Percentiles rank a stretch among this genome's conserved stretches.
Evolutionary conservation across 1,140 invertebrate genomes (phyloP).

Genomic region (Drosophila mauritiana): DNA sequence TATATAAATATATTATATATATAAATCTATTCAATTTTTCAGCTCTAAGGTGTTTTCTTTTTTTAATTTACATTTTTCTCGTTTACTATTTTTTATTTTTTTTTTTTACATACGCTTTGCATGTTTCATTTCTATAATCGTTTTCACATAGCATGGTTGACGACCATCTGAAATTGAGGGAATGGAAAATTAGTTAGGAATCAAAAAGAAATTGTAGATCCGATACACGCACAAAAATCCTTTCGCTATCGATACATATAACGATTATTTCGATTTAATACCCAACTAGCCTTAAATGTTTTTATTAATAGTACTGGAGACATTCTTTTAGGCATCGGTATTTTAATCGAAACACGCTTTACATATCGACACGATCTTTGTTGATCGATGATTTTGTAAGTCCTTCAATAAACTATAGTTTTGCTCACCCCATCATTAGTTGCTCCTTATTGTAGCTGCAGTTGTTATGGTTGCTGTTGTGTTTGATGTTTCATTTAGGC

Average conservation of each 20-base stretch:
- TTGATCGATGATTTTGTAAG: neutral
- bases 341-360: too few species aligned
- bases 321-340: too few species aligned
- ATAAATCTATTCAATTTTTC: constrained; percentile 71
- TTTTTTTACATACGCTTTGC: constrained; percentile 40
- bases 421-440: constrained; percentile 64
- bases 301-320: too few species aligned
- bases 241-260: neutral
- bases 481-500: constrained; percentile 40
- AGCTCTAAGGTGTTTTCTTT: constrained; percentile 68
- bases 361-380: neutral
- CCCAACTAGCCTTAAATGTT: too few species aligned
- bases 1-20: constrained; percentile 65
- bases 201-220: neutral
- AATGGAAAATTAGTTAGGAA: constrained; percentile 4
- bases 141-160: constrained; percentile 44
- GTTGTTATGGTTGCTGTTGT: constrained; percentile 35
- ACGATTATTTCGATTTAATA: neutral
- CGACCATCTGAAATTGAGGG: constrained; percentile 63
- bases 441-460: constrained; percentile 51
- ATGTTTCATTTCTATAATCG: constrained; percentile 49
- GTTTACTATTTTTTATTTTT: constrained; percentile 61
- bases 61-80: constrained; percentile 49
- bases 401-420: neutral
- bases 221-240: too few species aligned